Conservation (phyloP, 2,888 invertebrate species). For the Pristionchus japonicus region DNA sequence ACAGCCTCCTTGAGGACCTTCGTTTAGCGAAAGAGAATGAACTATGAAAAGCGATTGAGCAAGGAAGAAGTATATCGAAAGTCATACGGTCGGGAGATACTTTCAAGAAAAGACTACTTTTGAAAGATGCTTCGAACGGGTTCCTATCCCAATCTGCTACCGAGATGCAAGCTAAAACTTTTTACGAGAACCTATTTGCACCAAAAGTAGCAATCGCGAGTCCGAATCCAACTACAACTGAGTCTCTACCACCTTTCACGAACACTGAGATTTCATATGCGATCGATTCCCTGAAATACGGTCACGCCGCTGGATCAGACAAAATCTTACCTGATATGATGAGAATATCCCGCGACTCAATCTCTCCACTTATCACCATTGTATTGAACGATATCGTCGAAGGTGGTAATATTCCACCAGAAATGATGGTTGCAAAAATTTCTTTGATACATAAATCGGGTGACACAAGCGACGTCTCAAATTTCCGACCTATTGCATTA, state of each 20-base stretch:
- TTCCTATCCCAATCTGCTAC: background rate
- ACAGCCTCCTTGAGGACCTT: background rate
- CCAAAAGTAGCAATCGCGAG: background rate
- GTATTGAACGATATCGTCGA: background rate
- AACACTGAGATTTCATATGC: background rate
- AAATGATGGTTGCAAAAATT: background rate
- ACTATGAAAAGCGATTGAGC: background rate
- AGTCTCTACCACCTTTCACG: background rate
- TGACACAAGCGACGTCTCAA: background rate
- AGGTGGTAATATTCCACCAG: background rate
- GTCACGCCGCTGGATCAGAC: background rate
- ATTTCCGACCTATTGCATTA: background rate
- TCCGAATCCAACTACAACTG: background rate
- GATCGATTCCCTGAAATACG: background rate
- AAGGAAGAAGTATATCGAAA: background rate
- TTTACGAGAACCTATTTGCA: background rate
- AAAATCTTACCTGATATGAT: background rate
- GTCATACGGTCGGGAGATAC: background rate
- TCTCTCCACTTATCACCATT: background rate
- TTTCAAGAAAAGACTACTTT: background rate
- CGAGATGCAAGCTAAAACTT: background rate
- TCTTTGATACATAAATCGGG: constrained; percentile 5
- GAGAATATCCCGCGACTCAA: background rate
- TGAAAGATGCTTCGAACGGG: background rate
- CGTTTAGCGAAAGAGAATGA: background rate